Evolutionary conservation across 2,888 invertebrate species (phyloP), one percentile per base, ranked within the genome.

Genomic region (Osmoderma eremita): DNA sequence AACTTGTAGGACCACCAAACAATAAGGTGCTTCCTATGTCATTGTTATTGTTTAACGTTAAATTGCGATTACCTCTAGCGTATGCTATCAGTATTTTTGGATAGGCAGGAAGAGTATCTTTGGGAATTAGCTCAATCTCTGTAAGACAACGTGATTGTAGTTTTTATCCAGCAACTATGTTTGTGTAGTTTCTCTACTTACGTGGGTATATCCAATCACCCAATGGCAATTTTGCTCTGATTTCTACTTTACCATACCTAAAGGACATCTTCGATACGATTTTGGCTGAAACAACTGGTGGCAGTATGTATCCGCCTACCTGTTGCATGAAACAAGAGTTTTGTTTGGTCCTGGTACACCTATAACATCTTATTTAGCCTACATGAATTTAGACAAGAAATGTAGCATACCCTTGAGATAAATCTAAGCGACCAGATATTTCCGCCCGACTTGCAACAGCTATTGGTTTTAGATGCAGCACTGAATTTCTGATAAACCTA

Each of bases 181-280:
- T 30, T 30, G 10, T 30, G 5, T 5, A 6, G 6, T 30, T 5
- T 30, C 13, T n/a, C 36, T 50, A 48, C 36, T 56, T 65, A 86
- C 87, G 83, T 75, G 87, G 86, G 78, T 83, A 84, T 24, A 87
- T 77, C 86, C 86, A 87, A 74, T 86, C 86, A 36, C 87, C 87
- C 41, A 77, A 70, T 1, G 87, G 86, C 62, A 87, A 78, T 76
- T 84, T 85, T 0, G 86, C 86, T 62, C 79, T 81, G 20, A 87
- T 79, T 74, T 86, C 84, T 17, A 87, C 77, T 72, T 79, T 82
- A 42, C 85, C 86, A 70, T 84, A 86, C 58, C 78, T 78, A 69
- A 86, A 85, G 53, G 76, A 70, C 56, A 83, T 80, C 58, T 77
- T 77, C 3, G 85, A 84, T n/a, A 75, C 80, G 20, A 86, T 70